Base-by-base conservation (phyloP, 1,140 invertebrate species). In the Zaprionus gabonicus region DNA sequence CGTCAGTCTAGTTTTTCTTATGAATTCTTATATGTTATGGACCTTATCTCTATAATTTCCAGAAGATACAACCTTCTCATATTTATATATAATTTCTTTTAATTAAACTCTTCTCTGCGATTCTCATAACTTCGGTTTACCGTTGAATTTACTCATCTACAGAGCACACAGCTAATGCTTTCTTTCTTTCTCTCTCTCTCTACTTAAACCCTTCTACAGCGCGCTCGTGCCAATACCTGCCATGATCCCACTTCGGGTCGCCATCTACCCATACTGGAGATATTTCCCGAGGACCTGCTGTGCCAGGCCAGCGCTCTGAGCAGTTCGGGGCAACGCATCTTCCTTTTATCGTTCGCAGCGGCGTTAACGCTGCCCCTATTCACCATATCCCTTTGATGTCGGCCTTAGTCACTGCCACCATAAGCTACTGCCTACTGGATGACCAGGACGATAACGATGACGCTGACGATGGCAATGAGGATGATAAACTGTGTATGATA, bases 261-360 rank as follows among this genome's bases (percentile, higher is more conserved):
- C 13, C 93, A 94, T 46, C 92, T 95, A 38, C 95, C 96, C 12
- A 94, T 97, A 31, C 93, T 96, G 27, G 95, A 96, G 88, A 93
- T 97, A 10, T 94, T 95, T 63, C 95, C 96, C 1, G 96, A 96
- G 88, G 95, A 96, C 81, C 94, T 96, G 70, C 94, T 95, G 63
- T 96, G 96, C 86, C 96, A 96, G 92, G 96, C 96, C 9, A 96
- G 95, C 77, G 96, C 96, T 0, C 93, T 96, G 25, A 96, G 95
- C 75, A 95, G 94, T 68, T 94, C 94, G 1, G 90, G 91, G 28
- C 88, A 92, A 31, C 77, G 86, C 6, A 79, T 92, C 20, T 91
- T 92, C 56, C 80, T 92, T 38, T 57, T 92, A 13, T 92, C 91
- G 20, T 92, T 92, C 63, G 76, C 79, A 27, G 87, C 79, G 69